Evolutionary conservation across 30 jellyfish, hydroid and myxozoan genomes (phyloP).

Genomic region (Pseudorhiza aurosa): DNA sequence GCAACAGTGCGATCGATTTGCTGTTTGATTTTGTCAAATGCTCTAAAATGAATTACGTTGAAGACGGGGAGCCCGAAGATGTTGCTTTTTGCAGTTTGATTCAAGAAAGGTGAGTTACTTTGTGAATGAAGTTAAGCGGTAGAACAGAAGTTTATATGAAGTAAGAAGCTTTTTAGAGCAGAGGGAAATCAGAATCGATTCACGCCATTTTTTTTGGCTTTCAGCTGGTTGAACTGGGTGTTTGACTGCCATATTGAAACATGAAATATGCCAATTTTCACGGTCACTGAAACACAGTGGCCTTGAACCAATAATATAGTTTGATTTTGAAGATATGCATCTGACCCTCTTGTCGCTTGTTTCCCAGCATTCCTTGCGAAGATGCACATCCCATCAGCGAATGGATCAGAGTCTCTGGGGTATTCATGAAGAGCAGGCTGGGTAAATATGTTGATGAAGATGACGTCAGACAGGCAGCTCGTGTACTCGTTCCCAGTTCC

Average conservation of each 20-base stretch:
- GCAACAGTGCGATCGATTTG: conserved; percentile 50
- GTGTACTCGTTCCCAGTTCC: conserved; percentile 54
- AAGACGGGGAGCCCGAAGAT: conserved; percentile 53
- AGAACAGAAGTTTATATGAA: too few relatives aligned
- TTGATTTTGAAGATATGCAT: too few relatives aligned
- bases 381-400: conserved; percentile 67
- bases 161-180: too few relatives aligned
- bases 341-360: too few relatives aligned
- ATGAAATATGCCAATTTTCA: too few relatives aligned
- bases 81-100: neutral
- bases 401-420: conserved; percentile 61
- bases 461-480: conserved; percentile 70
- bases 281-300: too few relatives aligned
- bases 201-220: too few relatives aligned
- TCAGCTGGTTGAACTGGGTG: too few relatives aligned
- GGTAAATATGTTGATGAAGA: conserved; percentile 46
- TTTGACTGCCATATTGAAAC: too few relatives aligned
- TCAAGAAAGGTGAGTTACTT: conserved; percentile 24
- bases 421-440: conserved; percentile 62
- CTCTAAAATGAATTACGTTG: conserved; percentile 22
- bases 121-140: neutral
- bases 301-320: too few relatives aligned
- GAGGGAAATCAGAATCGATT: too few relatives aligned
- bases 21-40: conserved; percentile 39
- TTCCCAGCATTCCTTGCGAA: conserved; percentile 41